These are phyloP conservation scores for Drosophila cardini DNA, from an alignment of 1,140 invertebrate genomes.

Conservation along the genomic window DNA sequence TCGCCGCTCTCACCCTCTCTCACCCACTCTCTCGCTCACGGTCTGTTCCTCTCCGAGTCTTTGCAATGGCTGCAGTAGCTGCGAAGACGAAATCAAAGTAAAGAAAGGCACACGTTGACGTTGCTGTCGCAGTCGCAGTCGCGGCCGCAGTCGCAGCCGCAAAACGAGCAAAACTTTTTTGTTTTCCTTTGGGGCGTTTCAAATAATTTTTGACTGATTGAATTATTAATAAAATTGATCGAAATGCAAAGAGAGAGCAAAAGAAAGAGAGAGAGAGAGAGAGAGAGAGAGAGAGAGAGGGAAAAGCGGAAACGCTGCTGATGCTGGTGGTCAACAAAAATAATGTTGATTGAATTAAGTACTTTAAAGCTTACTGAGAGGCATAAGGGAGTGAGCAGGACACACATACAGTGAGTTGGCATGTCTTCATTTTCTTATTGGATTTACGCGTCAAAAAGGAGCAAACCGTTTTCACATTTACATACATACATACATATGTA, in stretches of 20 bases:
- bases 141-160: constrained; percentile 11
- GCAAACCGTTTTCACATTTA: background rate
- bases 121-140: constrained; percentile 24
- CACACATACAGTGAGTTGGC: background rate
- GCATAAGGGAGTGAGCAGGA: background rate
- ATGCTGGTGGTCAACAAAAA: constrained; percentile 67
- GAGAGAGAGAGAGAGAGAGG: no score
- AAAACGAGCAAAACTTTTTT: constrained; percentile 71
- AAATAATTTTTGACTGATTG: constrained; percentile 84
- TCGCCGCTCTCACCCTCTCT: constrained; percentile 3
- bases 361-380: constrained; percentile 49
- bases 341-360: constrained; percentile 59
- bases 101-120: constrained; percentile 41
- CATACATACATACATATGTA: background rate
- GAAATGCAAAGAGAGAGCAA: constrained; percentile 74
- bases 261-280: no score
- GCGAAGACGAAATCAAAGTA: constrained; percentile 40
- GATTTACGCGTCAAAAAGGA: background rate
- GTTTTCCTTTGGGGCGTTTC: constrained; percentile 82
- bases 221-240: constrained; percentile 84
- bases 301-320: no score
- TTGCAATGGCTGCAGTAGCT: background rate
- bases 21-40: background rate
- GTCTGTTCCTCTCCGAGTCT: background rate
- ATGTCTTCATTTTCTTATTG: constrained; percentile 8